Conservation (phyloP, 1,140 invertebrate genomes). For the Temnothorax longispinosus region DNA sequence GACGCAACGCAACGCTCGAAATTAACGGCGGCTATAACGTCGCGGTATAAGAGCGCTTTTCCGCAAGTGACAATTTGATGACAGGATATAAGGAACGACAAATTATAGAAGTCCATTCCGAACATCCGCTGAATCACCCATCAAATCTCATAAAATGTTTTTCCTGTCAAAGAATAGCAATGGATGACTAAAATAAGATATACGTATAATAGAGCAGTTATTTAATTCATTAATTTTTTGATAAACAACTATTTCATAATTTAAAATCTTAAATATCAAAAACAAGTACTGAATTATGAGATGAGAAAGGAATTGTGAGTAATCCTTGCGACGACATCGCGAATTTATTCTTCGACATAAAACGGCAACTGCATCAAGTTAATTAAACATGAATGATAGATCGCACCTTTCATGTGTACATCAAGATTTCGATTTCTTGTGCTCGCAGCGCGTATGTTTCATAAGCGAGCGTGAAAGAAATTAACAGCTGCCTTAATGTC, state of each 20-base stretch:
- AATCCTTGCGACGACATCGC: not conserved
- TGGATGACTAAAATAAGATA: not conserved
- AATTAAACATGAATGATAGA: slow-evolving; percentile 33
- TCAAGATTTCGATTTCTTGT: slow-evolving; percentile 15
- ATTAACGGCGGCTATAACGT: slow-evolving; percentile 50
- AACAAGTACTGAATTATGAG: not conserved
- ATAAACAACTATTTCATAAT: not conserved
- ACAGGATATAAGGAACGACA: not conserved
- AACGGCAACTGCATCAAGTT: slow-evolving; percentile 5
- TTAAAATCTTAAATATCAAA: not conserved
- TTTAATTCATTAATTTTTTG: not conserved
- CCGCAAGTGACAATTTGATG: slow-evolving; percentile 29
- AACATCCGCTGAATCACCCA: slow-evolving; percentile 11
- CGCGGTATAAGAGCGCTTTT: not conserved
- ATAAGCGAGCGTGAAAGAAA: slow-evolving; percentile 36
- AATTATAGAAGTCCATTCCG: slow-evolving; percentile 17
- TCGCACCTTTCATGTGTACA: not conserved
- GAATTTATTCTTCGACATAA: not conserved
- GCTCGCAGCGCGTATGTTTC: slow-evolving; percentile 8
- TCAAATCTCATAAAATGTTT: not conserved
- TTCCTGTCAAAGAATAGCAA: not conserved
- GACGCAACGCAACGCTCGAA: slow-evolving; percentile 5
- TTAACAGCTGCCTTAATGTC: slow-evolving; percentile 26
- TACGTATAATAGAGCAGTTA: not conserved
- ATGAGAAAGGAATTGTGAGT: not conserved